Percentiles rank a stretch among this genome's conserved stretches.
phyloP scores from a whole-genome alignment of 2,797 vertebrate species.

The Dendrocincla tyrannina region DNA sequence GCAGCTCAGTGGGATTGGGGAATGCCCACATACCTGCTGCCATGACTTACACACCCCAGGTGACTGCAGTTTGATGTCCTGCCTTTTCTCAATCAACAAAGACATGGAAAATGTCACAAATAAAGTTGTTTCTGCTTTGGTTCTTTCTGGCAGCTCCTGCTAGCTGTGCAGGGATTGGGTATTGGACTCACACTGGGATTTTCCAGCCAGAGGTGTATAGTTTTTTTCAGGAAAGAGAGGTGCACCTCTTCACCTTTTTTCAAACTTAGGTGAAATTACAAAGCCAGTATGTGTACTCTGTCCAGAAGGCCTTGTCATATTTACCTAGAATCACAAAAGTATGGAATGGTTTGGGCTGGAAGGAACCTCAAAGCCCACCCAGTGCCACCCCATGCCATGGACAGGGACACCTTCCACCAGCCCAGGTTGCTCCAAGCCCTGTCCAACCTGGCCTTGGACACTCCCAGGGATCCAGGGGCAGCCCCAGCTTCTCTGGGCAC shows the following conservation, averaged over 20 bases:
- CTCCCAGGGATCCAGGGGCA: background rate
- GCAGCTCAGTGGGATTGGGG: background rate
- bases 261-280: background rate
- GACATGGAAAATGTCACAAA: background rate
- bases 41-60: background rate
- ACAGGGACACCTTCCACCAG: background rate
- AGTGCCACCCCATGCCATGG: background rate
- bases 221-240: background rate
- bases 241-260: no score
- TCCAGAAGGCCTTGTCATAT: background rate
- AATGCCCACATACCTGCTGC: background rate
- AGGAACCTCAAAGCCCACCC: background rate
- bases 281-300: background rate
- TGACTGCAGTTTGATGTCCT: background rate
- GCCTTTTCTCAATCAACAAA: background rate
- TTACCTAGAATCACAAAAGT: background rate
- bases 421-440: background rate
- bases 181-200: background rate
- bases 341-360: background rate
- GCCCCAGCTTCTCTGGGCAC: background rate
- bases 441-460: accelerated
- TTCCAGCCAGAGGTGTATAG: background rate
- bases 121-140: background rate
- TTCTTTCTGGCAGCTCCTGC: background rate
- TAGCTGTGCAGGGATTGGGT: background rate